Evolutionary conservation across 1,140 invertebrate species (phyloP).

Genomic region (Bombus turneri): DNA sequence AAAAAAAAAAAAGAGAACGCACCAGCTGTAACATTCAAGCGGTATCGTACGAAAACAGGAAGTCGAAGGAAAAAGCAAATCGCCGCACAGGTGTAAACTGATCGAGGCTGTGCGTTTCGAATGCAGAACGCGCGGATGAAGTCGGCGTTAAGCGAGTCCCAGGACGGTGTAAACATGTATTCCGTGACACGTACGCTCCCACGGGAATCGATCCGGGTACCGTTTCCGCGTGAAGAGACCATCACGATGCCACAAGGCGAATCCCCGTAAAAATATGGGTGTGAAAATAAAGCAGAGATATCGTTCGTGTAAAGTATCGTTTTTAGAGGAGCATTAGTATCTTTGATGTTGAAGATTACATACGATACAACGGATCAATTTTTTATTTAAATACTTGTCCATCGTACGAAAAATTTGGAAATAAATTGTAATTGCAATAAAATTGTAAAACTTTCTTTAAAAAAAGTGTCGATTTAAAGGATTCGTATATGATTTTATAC

Average conservation of each 20-base stretch:
- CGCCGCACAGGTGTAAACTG: slow-evolving; percentile 18
- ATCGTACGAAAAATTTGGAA: no score
- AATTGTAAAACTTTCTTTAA: no score
- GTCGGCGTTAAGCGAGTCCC: slow-evolving; percentile 7
- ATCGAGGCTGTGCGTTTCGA: neutral
- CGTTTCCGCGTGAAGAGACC: slow-evolving; percentile 5
- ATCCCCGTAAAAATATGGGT: no score
- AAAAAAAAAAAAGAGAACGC: neutral
- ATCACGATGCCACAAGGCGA: neutral
- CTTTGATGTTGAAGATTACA: no score
- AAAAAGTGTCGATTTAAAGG: no score
- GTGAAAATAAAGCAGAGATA: neutral
- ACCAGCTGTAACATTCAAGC: neutral
- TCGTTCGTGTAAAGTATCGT: neutral
- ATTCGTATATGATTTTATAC: no score
- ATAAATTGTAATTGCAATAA: no score
- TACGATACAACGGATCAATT: no score
- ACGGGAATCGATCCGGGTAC: slow-evolving; percentile 22
- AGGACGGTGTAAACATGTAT: slow-evolving; percentile 52
- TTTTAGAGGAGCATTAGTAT: neutral
- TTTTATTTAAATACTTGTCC: rapidly evolving
- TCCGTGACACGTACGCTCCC: slow-evolving; percentile 50
- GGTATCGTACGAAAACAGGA: neutral
- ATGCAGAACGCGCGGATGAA: neutral
- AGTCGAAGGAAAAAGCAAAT: neutral